Evolutionary conservation across 2,797 vertebrate species (phyloP).

Genomic region (Hipposideros larvatus): DNA sequence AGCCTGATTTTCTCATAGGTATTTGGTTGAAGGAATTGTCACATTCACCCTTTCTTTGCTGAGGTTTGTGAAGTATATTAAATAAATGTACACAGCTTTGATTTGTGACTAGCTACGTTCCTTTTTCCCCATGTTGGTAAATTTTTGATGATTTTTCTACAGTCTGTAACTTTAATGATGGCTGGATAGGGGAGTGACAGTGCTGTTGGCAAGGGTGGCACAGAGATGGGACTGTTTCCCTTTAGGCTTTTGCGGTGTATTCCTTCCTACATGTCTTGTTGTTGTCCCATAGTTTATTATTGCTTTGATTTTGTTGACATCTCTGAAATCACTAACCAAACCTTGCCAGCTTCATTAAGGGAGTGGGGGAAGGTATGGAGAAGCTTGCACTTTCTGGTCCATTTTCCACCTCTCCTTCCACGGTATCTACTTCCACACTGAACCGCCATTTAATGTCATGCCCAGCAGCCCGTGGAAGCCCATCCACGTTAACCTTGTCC

Average conservation of each 20-base stretch:
- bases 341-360: neutral
- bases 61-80: neutral
- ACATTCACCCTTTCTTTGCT: neutral
- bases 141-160: neutral
- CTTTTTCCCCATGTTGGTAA: neutral
- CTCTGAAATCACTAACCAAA: neutral
- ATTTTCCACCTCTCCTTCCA: neutral
- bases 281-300: neutral
- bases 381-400: neutral
- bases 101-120: neutral
- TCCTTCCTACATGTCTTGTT: neutral
- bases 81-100: neutral
- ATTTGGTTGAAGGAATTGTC: neutral
- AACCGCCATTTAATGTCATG: neutral
- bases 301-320: neutral
- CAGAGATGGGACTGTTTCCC: neutral
- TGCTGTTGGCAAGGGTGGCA: neutral
- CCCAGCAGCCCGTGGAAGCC: fast-evolving
- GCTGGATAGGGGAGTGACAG: neutral
- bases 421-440: neutral
- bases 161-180: neutral
- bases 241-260: neutral
- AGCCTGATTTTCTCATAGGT: neutral
- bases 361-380: neutral
- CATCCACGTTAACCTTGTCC: neutral